Base-by-base conservation (phyloP, 2,888 invertebrate species). In the Drosophila neotestacea region DNA sequence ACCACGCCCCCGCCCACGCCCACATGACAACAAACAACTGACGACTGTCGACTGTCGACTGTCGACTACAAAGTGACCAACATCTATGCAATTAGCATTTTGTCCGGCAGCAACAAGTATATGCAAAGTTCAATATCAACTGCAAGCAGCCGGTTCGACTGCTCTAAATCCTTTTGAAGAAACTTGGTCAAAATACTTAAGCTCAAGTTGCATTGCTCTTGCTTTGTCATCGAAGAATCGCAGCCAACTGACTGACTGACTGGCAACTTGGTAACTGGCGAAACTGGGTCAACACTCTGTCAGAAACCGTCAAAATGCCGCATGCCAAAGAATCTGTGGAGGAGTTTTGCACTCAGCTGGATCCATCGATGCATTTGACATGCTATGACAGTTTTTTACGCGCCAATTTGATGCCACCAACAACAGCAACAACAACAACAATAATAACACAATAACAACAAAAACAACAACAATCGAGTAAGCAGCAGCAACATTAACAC, bases 171-270 rank as follows among this genome's bases (percentile, higher is more conserved):
- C 79, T 81, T 70, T 58, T 63, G 10, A 22, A 55, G 66, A 84
- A 89, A 79, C 88, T 89, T 89, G 88, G 83, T 67, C 85, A 89
- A 73, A 73, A 71, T 73, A 74, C 83, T 80, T 73, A 77, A 73
- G 54, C 46, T 69, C 59, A 63, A 68, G 63, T 42, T 62, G 68
- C 62, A 58, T 47, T 58, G 48, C 67, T 65, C 64, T 67, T 78
- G 79, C 81, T 13, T 61, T 66, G 73, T 66, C 77, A 69, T 73
- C 55, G 54, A 42, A 36, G 52, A 56, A 66, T 42, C 75, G 51
- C 64, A 41, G 38, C 60, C 54, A 48, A 36, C 50, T 28, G 34
- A 34, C 48, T 13, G 52, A 36, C 50, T 28, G 34, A 34, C 48
- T 13, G 48, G 39, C 48, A 44, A 44, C 44, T 28, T n/a, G 27